Conservation (phyloP, 2,888 invertebrate genomes). For the Tiliacea citrago region DNA sequence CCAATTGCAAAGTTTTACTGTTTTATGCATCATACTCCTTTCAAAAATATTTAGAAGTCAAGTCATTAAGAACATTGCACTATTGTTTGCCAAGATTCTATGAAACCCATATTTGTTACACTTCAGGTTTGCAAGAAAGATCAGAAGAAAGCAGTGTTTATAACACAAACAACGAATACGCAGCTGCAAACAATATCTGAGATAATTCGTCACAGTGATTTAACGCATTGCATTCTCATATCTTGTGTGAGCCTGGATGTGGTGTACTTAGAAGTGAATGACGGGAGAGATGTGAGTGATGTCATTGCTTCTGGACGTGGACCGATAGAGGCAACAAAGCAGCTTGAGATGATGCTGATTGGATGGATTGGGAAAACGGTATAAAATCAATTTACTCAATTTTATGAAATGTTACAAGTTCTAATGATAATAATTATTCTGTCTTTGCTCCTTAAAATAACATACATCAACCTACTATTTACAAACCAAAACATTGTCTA, state of each 20-base stretch:
- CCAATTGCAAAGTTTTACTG: neutral
- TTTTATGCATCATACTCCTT: neutral
- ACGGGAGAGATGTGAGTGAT: conserved; percentile 82
- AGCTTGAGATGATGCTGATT: conserved; percentile 78
- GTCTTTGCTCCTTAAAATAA: neutral
- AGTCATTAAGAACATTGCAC: neutral
- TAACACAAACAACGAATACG: conserved; percentile 89
- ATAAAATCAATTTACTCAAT: conserved; percentile 18
- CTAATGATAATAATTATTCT: neutral
- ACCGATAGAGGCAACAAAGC: conserved; percentile 78
- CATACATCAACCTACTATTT: neutral
- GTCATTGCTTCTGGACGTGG: conserved; percentile 79
- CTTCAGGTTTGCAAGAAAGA: conserved; percentile 80
- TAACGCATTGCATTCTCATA: conserved; percentile 91
- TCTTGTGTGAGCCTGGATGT: conserved; percentile 90
- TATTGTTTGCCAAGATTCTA: conserved; percentile 9
- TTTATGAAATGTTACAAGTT: neutral
- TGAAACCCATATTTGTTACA: neutral
- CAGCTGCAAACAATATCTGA: conserved; percentile 90
- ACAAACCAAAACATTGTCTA: neutral
- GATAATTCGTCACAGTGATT: conserved; percentile 91
- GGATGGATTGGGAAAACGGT: conserved; percentile 92
- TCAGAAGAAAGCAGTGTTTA: conserved; percentile 89
- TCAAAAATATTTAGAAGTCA: neutral
- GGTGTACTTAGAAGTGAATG: conserved; percentile 86